phyloP scores from a whole-genome alignment of 1,140 invertebrate genomes.

The Penaeus japonicus region DNA sequence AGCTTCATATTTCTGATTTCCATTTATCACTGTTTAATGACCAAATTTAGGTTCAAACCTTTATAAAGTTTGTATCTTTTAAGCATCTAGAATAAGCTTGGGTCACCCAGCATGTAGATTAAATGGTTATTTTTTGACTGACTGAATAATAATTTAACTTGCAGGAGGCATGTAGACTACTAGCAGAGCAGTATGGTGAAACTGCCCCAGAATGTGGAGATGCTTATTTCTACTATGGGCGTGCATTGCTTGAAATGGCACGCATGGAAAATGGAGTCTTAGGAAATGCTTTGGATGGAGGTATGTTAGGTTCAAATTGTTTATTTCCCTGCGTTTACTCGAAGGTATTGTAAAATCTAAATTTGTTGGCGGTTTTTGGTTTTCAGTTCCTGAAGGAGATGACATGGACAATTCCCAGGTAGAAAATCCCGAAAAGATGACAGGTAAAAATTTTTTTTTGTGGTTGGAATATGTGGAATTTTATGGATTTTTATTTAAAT shows the following conservation, averaged over 20 bases:
- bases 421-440: conserved; percentile 57
- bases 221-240: conserved; percentile 81
- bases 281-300: conserved; percentile 73
- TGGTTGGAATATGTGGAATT: not conserved
- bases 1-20: no score
- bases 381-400: conserved; percentile 59
- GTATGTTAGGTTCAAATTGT: conserved; percentile 25
- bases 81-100: no score
- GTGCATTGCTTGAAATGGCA: conserved; percentile 80
- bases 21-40: no score
- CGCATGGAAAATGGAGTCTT: conserved; percentile 82
- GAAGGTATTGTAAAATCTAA: not conserved
- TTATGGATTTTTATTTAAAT: not conserved
- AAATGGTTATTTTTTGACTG: no score
- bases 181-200: conserved; percentile 78
- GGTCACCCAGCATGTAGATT: no score
- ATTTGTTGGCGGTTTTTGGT: not conserved
- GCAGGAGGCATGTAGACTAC: conserved; percentile 77
- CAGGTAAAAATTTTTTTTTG: conserved; percentile 46
- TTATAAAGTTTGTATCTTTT: no score
- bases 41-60: no score
- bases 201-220: conserved; percentile 81
- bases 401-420: conserved; percentile 58
- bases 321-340: not conserved
- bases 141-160: conserved; percentile 63